Base-by-base conservation (phyloP, 2,888 invertebrate genomes). In the Automeris io region DNA sequence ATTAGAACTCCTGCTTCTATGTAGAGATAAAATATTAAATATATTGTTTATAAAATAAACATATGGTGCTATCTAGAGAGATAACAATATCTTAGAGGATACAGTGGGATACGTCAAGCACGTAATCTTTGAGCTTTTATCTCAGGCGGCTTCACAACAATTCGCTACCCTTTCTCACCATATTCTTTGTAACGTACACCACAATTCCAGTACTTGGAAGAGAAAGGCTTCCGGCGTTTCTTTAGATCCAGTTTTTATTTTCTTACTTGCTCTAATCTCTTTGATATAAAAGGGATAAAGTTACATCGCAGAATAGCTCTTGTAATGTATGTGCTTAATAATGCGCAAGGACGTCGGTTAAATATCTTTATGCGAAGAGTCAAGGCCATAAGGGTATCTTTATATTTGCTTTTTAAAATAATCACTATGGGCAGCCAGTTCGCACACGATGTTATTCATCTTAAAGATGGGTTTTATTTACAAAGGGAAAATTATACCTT, bases 181-280 rank as follows among this genome's bases (percentile, higher is more conserved):
- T 18, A 37, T 37, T 32, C 37, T 31, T 32, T 29, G 29, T 29
- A 29, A 29, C 23, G 32, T 32, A 18, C 11, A 23, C 9, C 11
- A 37, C 34, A 24, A 56, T 48, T 50, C 47, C 45, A 38, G 45
- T 47, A 49, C 51, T 42, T 52, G 56, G 48, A 53, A 62, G 69
- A 73, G 72, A 73, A 73, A 77, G 69, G 71, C 69, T 77, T 77
- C 77, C 75, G 76, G 70, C 63, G 66, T 68, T 65, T 69, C 57
- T 61, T 51, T 44, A 50, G 47, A 67, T 72, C 76, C 60, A 68
- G 76, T 75, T 70, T 57, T 37, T 37, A 41, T 51, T 42, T 39
- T 52, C 52, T 49, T 47, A 66, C 65, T 56, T 63, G 45, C 51
- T 61, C 57, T 52, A 51, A 47, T 55, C 51, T 49, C 55, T 54